Base-by-base conservation (phyloP, 2,797 vertebrate genomes). In the Sitta carolinensis region DNA sequence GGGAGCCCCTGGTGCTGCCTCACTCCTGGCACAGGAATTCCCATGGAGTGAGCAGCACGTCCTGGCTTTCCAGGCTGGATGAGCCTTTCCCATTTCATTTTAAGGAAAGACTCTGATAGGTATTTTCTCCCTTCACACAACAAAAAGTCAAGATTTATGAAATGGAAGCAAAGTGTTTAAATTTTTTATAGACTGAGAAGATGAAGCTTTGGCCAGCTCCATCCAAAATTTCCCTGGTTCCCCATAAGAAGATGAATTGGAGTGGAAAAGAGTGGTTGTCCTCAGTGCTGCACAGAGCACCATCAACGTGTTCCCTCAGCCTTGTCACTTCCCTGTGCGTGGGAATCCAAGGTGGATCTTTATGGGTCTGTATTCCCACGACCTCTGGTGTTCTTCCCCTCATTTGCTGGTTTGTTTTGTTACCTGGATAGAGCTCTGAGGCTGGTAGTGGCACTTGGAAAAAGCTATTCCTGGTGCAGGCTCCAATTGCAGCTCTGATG, bases 121-220 rank as follows among this genome's bases (percentile, higher is more conserved):
- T 88, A 64, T 94, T 96, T 94, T 92, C 58, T 85, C 34, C 82
- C 58, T 78, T 77, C 26, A 7, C 7, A 48, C 36, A 72, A 86
- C 77, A 84, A 86, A 92, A 88, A 27, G 58, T 84, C 82, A 94
- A 48, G 79, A 84, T 86, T 93, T 88, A 91, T 78, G 91, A 91
- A 95, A 96, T 66, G 40, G 62, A 79, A 95, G 58, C 66, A 86
- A 94, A 90, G 79, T 66, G 17, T 86, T 95, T 90, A 81, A 91
- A 91, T 89, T 94, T 95, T 96, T 96, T 96, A 96, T 94, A 90
- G 87, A 88, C 79, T 91, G 82, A 64, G 74, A 86, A 94, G 85
- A 94, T 93, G 64, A 91, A 72, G 79, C 51, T 77, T 84, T 89
- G 91, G 42, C 91, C 89, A 50, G 84, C 75, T 84, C 64, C 13